phyloP scores from a whole-genome alignment of 1,140 invertebrate genomes.

The Polypedilum pembai region DNA sequence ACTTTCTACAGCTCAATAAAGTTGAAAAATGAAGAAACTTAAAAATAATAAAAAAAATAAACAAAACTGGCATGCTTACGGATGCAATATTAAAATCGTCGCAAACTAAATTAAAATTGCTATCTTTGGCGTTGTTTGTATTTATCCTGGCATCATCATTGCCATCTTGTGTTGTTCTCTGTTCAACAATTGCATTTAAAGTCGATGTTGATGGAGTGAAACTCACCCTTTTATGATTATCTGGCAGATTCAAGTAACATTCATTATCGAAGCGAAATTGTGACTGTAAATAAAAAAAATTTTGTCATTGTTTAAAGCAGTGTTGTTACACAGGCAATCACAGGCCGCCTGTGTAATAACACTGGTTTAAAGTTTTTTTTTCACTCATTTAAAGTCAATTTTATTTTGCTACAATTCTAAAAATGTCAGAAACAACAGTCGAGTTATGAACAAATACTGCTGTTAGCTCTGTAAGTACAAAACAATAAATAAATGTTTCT shows the following conservation, averaged over 20 bases:
- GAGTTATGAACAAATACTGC: neutral
- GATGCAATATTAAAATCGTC: conserved; percentile 44
- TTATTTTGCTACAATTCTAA: neutral
- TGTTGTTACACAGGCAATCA: neutral
- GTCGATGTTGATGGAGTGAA: conserved; percentile 45
- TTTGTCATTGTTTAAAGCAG: neutral
- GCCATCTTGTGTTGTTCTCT: conserved; percentile 53
- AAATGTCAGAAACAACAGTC: conserved; percentile 20
- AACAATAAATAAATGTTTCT: too few species aligned
- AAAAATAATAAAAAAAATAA: conserved; percentile 32
- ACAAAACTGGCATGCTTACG: conserved; percentile 39
- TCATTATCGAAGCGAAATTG: conserved; percentile 99
- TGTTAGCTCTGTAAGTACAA: neutral
- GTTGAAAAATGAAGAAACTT: neutral
- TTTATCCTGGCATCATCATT: conserved; percentile 42
- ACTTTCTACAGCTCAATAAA: too few species aligned
- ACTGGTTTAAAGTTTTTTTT: neutral
- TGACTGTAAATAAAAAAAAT: conserved; percentile 57
- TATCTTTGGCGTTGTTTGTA: conserved; percentile 30
- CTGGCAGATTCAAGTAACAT: conserved; percentile 88
- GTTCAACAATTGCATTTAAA: conserved; percentile 47
- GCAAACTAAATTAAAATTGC: conserved; percentile 33
- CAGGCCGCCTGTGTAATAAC: too few species aligned
- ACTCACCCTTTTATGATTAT: conserved; percentile 94
- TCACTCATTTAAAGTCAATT: neutral